A percentile compares a stretch with the other conserved stretches of the same genome.
phyloP scores from a whole-genome alignment of 2,797 vertebrate species.

The Hoplostethus atlanticus region DNA sequence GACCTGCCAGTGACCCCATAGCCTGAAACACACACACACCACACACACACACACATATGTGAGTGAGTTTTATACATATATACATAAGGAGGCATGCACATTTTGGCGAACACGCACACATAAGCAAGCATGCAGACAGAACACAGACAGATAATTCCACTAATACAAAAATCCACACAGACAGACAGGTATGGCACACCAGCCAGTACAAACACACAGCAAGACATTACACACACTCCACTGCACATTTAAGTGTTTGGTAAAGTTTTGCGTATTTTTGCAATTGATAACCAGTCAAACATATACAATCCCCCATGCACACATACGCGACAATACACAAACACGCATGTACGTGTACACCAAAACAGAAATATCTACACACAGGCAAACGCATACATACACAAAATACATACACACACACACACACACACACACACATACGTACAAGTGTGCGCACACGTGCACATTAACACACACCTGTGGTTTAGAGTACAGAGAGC shows the following conservation, averaged over 20 bases:
- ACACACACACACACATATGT: constrained; percentile 66
- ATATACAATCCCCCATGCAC: constrained; percentile 10
- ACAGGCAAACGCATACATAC: constrained; percentile 1
- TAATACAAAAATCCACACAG: too few relatives aligned
- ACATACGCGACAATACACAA: constrained; percentile 7
- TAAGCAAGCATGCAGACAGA: not conserved
- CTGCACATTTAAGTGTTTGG: constrained; percentile 37
- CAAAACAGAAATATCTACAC: constrained; percentile 37
- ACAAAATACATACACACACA: constrained; percentile 19
- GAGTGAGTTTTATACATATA: constrained; percentile 9
- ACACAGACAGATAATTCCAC: too few relatives aligned
- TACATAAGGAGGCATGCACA: constrained; percentile 7
- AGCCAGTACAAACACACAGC: constrained; percentile 56
- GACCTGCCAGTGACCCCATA: constrained; percentile 79
- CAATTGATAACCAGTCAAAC: not conserved
- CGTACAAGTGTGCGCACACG: constrained; percentile 19
- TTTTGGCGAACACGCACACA: not conserved
- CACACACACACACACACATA: constrained; percentile 26
- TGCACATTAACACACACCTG: constrained; percentile 70
- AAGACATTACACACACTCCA: constrained; percentile 55
- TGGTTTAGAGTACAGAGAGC: constrained; percentile 76
- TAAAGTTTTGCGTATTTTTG: constrained; percentile 15
- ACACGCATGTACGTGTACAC: constrained; percentile 24
- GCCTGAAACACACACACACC: constrained; percentile 61
- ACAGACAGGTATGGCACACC: constrained; percentile 75